A percentile compares a stretch with the other conserved stretches of the same genome.
Evolutionary conservation across 2,797 vertebrate genomes (phyloP).

Genomic region (Hemitrygon akajei): DNA sequence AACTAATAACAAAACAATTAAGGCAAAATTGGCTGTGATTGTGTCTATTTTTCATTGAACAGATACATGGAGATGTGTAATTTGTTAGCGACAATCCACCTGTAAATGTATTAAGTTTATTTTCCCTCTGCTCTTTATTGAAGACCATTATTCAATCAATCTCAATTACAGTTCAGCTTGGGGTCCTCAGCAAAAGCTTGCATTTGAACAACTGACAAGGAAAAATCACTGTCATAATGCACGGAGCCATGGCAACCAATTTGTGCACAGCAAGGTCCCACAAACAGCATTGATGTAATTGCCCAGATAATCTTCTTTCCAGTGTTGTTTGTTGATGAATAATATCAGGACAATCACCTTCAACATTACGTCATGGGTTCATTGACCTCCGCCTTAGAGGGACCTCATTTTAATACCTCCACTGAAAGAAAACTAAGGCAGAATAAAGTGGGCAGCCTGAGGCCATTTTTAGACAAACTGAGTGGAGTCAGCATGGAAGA

Average conservation of each 20-base stretch:
- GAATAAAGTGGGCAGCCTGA: too few relatives aligned
- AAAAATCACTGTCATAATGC: neutral
- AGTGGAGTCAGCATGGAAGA: neutral
- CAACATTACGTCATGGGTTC: neutral
- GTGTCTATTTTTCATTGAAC: slow-evolving; percentile 59
- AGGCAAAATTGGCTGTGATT: slow-evolving; percentile 70
- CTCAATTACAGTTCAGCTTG: slow-evolving; percentile 9
- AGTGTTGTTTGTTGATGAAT: neutral
- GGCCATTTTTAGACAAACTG: neutral
- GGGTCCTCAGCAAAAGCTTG: neutral
- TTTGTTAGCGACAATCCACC: slow-evolving; percentile 63
- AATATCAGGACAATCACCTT: neutral
- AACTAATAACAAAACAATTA: slow-evolving; percentile 72
- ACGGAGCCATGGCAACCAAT: neutral
- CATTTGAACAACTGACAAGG: neutral
- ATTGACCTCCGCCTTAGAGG: neutral
- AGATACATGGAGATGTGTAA: slow-evolving; percentile 65
- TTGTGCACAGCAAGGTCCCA: neutral
- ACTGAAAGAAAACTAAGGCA: neutral
- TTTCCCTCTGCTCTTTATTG: slow-evolving; percentile 61
- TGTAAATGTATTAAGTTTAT: slow-evolving; percentile 50
- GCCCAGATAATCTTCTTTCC: neutral
- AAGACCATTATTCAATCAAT: slow-evolving; percentile 22
- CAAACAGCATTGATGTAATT: neutral
- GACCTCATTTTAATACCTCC: neutral